A percentile compares a stretch with the other conserved stretches of the same genome.
Conservation (phyloP, 2,888 invertebrate genomes). For the Platerodrilus igneus region DNA sequence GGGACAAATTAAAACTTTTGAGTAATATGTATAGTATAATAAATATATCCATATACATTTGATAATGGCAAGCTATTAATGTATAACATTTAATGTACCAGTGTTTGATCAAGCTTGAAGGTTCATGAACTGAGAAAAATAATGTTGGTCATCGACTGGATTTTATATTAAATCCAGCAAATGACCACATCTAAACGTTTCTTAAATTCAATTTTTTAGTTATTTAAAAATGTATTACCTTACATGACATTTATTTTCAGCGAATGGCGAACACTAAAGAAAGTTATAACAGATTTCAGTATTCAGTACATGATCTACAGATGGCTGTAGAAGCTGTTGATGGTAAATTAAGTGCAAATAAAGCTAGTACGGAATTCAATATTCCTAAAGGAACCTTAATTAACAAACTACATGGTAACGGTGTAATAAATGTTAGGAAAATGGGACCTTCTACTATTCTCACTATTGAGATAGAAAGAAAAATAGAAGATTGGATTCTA, state of each 20-base stretch:
- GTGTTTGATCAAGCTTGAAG: too few relatives aligned
- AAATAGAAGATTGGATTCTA: conserved; percentile 6
- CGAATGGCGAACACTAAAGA: neutral
- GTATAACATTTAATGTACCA: too few relatives aligned
- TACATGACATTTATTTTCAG: neutral
- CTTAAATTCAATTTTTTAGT: too few relatives aligned
- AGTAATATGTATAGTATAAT: too few relatives aligned
- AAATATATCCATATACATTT: too few relatives aligned
- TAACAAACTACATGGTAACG: neutral
- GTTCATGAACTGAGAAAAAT: too few relatives aligned
- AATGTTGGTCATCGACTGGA: conserved; percentile 1
- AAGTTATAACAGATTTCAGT: neutral
- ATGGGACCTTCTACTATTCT: neutral
- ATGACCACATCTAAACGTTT: too few relatives aligned
- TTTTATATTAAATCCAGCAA: too few relatives aligned
- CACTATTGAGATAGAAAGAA: neutral
- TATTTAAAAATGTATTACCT: neutral
- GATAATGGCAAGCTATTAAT: too few relatives aligned
- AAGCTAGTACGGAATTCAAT: too few relatives aligned
- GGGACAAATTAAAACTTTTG: too few relatives aligned
- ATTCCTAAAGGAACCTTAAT: conserved; percentile 3
- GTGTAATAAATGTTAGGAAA: neutral
- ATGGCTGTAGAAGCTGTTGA: neutral
- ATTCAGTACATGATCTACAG: neutral
- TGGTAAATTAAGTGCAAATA: neutral